Evolutionary conservation across 2,888 invertebrate genomes (phyloP), one percentile per base, ranked within the genome.

Genomic region (Amphipoea lucens): DNA sequence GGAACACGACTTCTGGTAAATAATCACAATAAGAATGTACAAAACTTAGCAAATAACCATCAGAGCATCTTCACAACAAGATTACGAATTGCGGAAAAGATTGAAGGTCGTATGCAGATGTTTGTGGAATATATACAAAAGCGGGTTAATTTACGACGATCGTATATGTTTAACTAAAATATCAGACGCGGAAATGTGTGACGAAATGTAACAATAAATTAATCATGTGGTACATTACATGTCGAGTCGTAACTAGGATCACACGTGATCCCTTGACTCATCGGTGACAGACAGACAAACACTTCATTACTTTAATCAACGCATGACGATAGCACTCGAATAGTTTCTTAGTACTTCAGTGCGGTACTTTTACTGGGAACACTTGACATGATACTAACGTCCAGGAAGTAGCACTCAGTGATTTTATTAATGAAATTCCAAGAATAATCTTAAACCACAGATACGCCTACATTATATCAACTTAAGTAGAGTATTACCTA

Each of bases 1-100:
- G 60, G 68, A 86, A 65, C 78, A 77, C 51, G 23, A 78, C 57
- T 80, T 76, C 78, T 81, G 76, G 74, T 78, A 79, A 67, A 77
- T 75, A 71, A 66, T 74, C 66, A 79, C 76, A 68, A 83, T 76
- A 77, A 76, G 62, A 73, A 81, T 66, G 78, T 81, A 79, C 78
- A 73, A 83, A 88, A 82, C 81, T 69, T 78, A 87, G 79, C 84
- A 87, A 87, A 82, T 76, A 84, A 80, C 68, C 63, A 84, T 57
- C 67, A 88, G 87, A 89, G 87, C 90, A 88, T 91, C 91, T 91
- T 90, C 91, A 90, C 78, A 90, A 90, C 89, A 91, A 93, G 91
- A 92, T 93, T 92, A 90, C 90, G 88, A 91, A 91, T 91, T 88
- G 90, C 94, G 93, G 94, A 95, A 94, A 93, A 93, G 88, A 91